Percentiles rank a stretch among this genome's conserved stretches.
phyloP scores from a whole-genome alignment of 2,888 invertebrate species.

The Volucella inflata region DNA sequence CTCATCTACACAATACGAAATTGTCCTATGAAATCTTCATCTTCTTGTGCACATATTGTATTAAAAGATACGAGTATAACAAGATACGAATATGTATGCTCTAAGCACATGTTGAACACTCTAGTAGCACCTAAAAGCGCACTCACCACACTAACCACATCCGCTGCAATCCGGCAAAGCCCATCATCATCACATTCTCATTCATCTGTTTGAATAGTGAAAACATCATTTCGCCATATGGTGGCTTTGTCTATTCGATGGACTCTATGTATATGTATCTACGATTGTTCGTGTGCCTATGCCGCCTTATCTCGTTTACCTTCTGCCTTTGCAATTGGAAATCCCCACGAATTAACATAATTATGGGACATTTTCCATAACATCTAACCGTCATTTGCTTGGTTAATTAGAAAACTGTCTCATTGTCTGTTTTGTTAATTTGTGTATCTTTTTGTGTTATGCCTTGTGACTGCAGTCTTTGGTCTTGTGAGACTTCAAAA shows the following conservation, averaged over 20 bases:
- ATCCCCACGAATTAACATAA: slow-evolving; percentile 62
- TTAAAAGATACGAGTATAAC: too few relatives aligned
- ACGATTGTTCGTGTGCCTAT: slow-evolving; percentile 22
- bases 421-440: slow-evolving; percentile 26
- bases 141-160: too few relatives aligned
- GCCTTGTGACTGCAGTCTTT: background rate
- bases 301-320: background rate
- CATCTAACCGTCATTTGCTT: slow-evolving; percentile 36
- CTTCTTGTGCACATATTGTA: too few relatives aligned
- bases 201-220: slow-evolving; percentile 26
- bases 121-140: too few relatives aligned
- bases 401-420: slow-evolving; percentile 73
- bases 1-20: too few relatives aligned
- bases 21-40: too few relatives aligned
- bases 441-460: too few relatives aligned
- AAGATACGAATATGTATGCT: too few relatives aligned
- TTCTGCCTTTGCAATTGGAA: background rate
- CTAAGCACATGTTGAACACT: too few relatives aligned
- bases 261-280: background rate
- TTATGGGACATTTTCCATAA: slow-evolving; percentile 67
- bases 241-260: too few relatives aligned
- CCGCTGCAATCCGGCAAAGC: background rate
- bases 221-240: slow-evolving; percentile 9
- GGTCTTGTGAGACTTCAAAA: background rate
- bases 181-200: slow-evolving; percentile 54